These are phyloP conservation scores for Oxyruncus cristatus DNA, from an alignment of 2,113 vertebrate genomes.

Conservation along the genomic window DNA sequence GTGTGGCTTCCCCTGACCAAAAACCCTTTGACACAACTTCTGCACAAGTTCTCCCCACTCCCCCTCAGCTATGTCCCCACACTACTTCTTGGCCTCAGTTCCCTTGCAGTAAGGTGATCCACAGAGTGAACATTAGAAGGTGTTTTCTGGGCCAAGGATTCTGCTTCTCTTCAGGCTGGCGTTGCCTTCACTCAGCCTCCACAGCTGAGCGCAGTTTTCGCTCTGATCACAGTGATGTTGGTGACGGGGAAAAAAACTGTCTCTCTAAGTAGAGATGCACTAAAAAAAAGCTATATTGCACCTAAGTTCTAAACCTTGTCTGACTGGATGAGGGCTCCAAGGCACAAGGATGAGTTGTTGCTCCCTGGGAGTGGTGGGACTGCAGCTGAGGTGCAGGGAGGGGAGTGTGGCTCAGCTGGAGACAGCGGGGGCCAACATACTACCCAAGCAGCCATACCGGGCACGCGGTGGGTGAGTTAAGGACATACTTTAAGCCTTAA, in stretches of 20 bases:
- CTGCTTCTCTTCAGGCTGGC: not conserved
- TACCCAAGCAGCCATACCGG: not conserved
- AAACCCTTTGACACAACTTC: not conserved
- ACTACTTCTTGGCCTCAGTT: not conserved
- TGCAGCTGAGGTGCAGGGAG: accelerated
- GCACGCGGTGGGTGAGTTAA: constrained; percentile 61
- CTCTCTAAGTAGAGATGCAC: not conserved
- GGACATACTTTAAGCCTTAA: constrained; percentile 69
- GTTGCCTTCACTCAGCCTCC: not conserved
- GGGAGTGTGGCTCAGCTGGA: not conserved
- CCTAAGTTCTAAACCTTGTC: accelerated
- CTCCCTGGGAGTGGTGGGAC: accelerated
- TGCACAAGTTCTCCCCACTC: not conserved
- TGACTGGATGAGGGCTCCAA: not conserved
- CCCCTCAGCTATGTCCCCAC: not conserved
- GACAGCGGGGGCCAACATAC: not conserved
- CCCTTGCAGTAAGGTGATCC: not conserved
- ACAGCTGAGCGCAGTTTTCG: not conserved
- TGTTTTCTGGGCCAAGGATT: not conserved
- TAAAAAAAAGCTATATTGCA: not conserved
- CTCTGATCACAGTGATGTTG: not conserved
- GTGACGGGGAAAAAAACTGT: not conserved
- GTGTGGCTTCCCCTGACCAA: accelerated
- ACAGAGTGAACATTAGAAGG: not conserved
- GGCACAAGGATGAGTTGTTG: not conserved